These are phyloP conservation scores for Drosophila repletoides DNA, from an alignment of 1,140 invertebrate genomes.

Conservation along the genomic window DNA sequence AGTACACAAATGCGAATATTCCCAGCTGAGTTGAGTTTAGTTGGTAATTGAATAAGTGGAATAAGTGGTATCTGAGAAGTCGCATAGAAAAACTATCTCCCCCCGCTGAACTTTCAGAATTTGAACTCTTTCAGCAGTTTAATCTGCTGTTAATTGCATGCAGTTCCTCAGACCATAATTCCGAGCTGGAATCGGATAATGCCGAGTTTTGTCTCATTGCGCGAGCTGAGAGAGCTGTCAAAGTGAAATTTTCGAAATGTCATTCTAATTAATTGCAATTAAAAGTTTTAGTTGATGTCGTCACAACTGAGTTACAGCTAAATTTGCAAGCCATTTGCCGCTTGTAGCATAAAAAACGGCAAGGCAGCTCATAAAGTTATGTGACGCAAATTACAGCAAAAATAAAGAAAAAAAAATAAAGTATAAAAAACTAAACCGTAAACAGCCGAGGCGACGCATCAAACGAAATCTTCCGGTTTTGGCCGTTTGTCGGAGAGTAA, in stretches of 20 bases:
- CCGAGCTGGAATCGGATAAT: constrained; percentile 29
- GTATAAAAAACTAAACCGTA: background rate
- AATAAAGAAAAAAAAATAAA: constrained; percentile 1
- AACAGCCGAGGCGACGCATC: constrained; percentile 11
- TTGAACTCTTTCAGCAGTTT: background rate
- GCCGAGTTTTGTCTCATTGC: constrained; percentile 9
- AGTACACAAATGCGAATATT: too few species aligned
- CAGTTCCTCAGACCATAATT: constrained; percentile 16
- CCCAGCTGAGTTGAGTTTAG: too few species aligned
- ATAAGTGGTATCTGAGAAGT: too few species aligned
- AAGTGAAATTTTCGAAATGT: constrained; percentile 55
- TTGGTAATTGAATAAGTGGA: too few species aligned
- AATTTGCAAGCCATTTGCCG: constrained; percentile 22
- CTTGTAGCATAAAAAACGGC: constrained; percentile 8
- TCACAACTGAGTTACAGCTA: constrained; percentile 16
- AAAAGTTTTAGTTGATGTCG: constrained; percentile 39
- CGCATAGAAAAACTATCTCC: too few species aligned
- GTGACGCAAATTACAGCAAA: constrained; percentile 15
- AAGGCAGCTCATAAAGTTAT: constrained; percentile 22
- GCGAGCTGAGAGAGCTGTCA: background rate
- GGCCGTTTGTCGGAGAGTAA: constrained; percentile 26
- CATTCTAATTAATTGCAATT: constrained; percentile 66
- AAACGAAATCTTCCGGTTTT: constrained; percentile 61
- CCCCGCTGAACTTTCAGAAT: too few species aligned
- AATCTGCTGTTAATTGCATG: constrained; percentile 18